Percentiles rank a stretch among this genome's conserved stretches.
Conservation (phyloP, 2,113 vertebrate species). For the Strigops habroptila region DNA sequence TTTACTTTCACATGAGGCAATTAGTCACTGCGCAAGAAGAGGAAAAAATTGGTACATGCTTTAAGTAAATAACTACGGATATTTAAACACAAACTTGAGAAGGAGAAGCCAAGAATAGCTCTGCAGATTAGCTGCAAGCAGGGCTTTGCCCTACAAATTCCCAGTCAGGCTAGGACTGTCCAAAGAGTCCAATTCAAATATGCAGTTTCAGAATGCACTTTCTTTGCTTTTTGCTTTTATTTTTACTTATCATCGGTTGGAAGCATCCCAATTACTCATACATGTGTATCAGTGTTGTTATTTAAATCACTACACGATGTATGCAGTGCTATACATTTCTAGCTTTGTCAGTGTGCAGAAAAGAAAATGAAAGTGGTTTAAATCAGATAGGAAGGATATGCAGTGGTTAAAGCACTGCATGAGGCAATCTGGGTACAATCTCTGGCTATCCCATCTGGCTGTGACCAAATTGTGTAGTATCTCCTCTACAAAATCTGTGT, state of each 20-base stretch:
- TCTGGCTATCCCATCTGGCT: neutral
- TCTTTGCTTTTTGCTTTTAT: neutral
- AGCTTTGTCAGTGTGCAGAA: neutral
- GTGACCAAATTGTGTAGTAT: neutral
- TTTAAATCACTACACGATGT: neutral
- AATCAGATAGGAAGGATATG: neutral
- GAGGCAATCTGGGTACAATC: neutral
- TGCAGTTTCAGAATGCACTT: neutral
- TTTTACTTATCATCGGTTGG: neutral
- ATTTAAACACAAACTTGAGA: neutral
- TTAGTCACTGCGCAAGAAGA: neutral
- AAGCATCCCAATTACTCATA: neutral
- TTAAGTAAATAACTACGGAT: neutral
- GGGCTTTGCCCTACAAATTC: neutral
- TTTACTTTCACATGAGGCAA: constrained; percentile 18
- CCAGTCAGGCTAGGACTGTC: neutral
- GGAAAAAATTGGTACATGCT: neutral
- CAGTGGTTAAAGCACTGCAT: neutral
- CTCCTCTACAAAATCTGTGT: neutral
- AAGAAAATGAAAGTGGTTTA: neutral
- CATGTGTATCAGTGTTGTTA: neutral
- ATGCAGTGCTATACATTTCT: neutral
- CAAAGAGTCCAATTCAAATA: neutral
- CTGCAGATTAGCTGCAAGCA: neutral
- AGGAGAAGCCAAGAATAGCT: neutral